These are phyloP conservation scores for Gadus chalcogrammus DNA, from an alignment of 2,113 vertebrate genomes.

Conservation along the genomic window DNA sequence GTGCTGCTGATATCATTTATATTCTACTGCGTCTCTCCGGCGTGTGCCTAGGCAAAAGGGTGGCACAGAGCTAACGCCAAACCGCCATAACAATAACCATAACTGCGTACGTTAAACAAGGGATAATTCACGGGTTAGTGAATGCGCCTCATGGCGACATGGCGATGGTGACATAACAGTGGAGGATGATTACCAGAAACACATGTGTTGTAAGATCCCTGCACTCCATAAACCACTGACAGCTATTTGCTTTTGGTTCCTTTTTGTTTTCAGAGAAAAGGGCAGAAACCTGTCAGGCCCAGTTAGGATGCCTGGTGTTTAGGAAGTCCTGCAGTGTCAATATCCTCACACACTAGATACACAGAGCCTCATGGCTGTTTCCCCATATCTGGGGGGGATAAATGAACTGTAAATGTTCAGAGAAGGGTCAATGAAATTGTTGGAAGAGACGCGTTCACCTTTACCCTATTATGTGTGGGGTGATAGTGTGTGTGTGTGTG, in stretches of 20 bases:
- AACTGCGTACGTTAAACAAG: constrained; percentile 20
- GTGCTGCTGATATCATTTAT: not conserved
- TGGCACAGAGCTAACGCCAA: constrained; percentile 8
- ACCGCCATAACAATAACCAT: not conserved
- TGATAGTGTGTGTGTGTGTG: not conserved
- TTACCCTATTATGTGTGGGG: constrained; percentile 32
- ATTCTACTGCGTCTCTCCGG: not conserved
- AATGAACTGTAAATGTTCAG: not conserved
- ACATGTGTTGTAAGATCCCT: constrained; percentile 16
- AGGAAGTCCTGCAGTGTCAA: not conserved
- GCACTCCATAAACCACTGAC: constrained; percentile 25
- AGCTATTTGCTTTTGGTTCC: constrained; percentile 31
- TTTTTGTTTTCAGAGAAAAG: not conserved
- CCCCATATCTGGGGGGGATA: not conserved
- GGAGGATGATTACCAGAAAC: constrained; percentile 17
- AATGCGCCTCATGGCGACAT: constrained; percentile 35
- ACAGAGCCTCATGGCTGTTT: constrained; percentile 12
- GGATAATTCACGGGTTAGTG: constrained; percentile 12
- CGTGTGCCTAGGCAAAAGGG: constrained; percentile 31
- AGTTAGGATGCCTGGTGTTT: not conserved
- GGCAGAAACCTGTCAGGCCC: constrained; percentile 17
- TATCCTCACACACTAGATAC: not conserved
- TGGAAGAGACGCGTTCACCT: constrained; percentile 16
- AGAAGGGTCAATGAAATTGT: not conserved
- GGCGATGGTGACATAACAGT: not conserved